Base-by-base conservation (phyloP, 2,113 vertebrate genomes). In the Microtus richardsoni region DNA sequence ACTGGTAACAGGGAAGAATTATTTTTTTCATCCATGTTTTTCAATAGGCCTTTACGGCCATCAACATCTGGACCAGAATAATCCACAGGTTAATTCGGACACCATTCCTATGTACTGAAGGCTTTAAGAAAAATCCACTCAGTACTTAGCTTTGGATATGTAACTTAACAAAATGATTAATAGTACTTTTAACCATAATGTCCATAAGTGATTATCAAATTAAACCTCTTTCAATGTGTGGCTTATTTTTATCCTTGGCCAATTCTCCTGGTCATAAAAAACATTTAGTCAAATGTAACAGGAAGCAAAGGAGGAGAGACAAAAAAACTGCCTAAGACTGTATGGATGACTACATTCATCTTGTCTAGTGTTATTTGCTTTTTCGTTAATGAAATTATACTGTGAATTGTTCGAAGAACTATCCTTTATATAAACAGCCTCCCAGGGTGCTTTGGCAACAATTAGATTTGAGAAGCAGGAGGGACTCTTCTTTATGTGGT, bases 261-360 rank as follows among this genome's bases (percentile, higher is more conserved):
- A 95, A 71, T 62, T 94, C 54, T 77, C 33, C 49, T 87, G 62
- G 77, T 41, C 87, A 54, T 84, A 93, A 96, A 73, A 44, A 95
- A 83, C 7, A 78, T 94, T 95, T 97, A 90, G 95, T 74, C 86
- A 68, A 93, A 87, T 90, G 17, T 36, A 89, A 82, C 84, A 79
- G 22, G 44, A 95, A 86, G 89, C 30, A 95, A 83, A 95, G 11
- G 36, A 41, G 52, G 66, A 91, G 66, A 54, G 71, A 94, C 52
- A 74, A 96, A 90, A 90, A 79, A 78, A 36, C 91, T 74, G 39
- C 68, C 74, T 41, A 21, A 88, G 89, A 78, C 52, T 74, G 73
- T 74, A 73, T 64, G 41, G 85, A 88, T 58, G 88, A 89, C 62
- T n/a, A 14, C 17, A 66, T 33, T 39, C 11, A 77, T 30, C 12